Evolutionary conservation across 2,113 vertebrate species (phyloP), one percentile per base, ranked within the genome.

Genomic region (Choloepus hoffmanni): DNA sequence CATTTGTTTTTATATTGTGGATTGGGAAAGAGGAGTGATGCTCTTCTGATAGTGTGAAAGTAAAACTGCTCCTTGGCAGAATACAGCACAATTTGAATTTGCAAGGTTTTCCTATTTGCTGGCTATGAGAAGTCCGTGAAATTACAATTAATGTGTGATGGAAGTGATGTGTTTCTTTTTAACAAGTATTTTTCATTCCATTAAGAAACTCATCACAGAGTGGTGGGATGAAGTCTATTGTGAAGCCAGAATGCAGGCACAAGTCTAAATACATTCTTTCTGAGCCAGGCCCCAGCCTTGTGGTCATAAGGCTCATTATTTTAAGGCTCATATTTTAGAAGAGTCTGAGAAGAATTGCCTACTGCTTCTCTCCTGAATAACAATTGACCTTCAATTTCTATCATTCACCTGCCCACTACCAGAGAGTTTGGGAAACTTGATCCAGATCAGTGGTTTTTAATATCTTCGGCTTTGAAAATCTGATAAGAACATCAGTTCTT

Each of bases 391-490:
- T 53, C 86, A 21, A 62, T 67, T 24, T 88, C 43, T 45, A 13
- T 36, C 33, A 74, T 15, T 76, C 16, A 67, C 10, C 45, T 65
- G n/a, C 48, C 30, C 88, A 19, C 21, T 82, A 67, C 28, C 36
- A 73, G 33, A 68, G 33, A 93, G 30, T 14, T 77, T 82, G 85
- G 63, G 23, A 89, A 48, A 72, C 40, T 43, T 45, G 26, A 23
- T 92, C 36, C 85, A 67, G 12, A 73, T 67, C 13, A 14, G 36
- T 40, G 43, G 28, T 36, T 79, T 63, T 81, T 16, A 73, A 14
- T 70, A 33, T 43, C 50, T 85, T 92, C 40, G 67, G 23, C 72
- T 95, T 88, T 77, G 45, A 70, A 36, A 96, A 28, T 67, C 72
- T 63, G 65, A 18, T 40, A 70, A 90, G 58, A 90, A 14, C 24